Evolutionary conservation across 35 echinoderm and acorn worm species (phyloP).

Genomic region (Holothuria glaberrima): DNA sequence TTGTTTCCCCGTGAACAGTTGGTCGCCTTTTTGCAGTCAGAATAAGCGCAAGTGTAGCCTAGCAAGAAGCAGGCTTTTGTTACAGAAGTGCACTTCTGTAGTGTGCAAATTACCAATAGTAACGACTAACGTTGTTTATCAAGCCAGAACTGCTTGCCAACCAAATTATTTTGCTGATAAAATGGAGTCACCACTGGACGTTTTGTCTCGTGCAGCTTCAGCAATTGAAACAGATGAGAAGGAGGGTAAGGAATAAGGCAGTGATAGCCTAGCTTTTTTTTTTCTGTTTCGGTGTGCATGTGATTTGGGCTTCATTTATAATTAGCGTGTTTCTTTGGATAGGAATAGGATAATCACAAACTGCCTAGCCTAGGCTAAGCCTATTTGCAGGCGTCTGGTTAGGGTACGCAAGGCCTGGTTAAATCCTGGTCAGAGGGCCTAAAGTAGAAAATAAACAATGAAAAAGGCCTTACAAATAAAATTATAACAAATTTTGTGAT

Average conservation of each 20-base stretch:
- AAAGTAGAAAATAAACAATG: too few relatives aligned
- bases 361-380: too few relatives aligned
- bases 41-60: neutral
- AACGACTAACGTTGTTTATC: slow-evolving; percentile 32
- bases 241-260: slow-evolving; percentile 51
- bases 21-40: neutral
- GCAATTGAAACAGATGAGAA: slow-evolving; percentile 72
- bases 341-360: too few relatives aligned
- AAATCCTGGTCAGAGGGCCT: too few relatives aligned
- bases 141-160: slow-evolving; percentile 23
- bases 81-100: neutral
- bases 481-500: too few relatives aligned
- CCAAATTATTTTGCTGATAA: slow-evolving; percentile 40
- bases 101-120: slow-evolving; percentile 1
- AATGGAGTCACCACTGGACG: slow-evolving; percentile 83
- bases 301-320: too few relatives aligned
- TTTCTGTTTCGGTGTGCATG: too few relatives aligned
- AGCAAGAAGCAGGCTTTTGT: neutral
- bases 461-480: too few relatives aligned
- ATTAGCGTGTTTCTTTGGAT: too few relatives aligned
- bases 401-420: too few relatives aligned
- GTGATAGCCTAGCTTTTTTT: too few relatives aligned
- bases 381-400: too few relatives aligned
- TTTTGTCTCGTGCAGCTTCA: slow-evolving; percentile 77
- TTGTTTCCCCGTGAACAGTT: slow-evolving; percentile 4